Conservation (phyloP, 2,113 vertebrate species). For the Pachycephala philippinensis region DNA sequence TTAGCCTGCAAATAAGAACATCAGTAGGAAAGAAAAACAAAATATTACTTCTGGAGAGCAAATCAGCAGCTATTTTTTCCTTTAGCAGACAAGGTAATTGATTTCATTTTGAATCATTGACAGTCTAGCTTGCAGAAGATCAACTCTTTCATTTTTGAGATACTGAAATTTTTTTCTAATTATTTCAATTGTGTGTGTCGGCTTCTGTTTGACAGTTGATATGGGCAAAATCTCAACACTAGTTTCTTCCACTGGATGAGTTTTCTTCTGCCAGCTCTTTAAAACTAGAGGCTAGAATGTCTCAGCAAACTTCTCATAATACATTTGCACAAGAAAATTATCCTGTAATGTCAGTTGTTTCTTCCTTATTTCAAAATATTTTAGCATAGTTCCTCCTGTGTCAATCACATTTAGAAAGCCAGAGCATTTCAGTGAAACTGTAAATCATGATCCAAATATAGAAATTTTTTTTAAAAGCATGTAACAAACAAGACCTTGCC, state of each 20-base stretch:
- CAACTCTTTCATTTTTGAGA: neutral
- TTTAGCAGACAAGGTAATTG: neutral
- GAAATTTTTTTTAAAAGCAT: neutral
- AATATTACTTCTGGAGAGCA: neutral
- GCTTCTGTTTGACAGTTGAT: neutral
- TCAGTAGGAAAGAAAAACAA: accelerated
- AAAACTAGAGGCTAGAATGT: neutral
- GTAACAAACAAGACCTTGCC: neutral
- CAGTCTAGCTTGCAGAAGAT: neutral
- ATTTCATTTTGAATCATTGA: neutral
- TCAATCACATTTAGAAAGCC: neutral
- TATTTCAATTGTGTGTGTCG: neutral
- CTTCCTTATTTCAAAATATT: neutral
- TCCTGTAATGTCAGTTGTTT: neutral
- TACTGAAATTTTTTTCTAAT: neutral
- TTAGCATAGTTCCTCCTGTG: neutral
- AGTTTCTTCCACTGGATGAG: neutral
- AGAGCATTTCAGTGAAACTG: neutral
- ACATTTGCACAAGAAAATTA: neutral
- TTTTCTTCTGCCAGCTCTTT: neutral
- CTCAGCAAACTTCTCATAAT: neutral
- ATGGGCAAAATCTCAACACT: neutral
- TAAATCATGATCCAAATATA: neutral
- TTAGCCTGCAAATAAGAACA: neutral
- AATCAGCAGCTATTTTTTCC: neutral